A percentile compares a stretch with the other conserved stretches of the same genome.
These are phyloP conservation scores for Hydractinia echinata DNA, from an alignment of 30 jellyfish, hydroid and myxozoan genomes.

Conservation along the genomic window DNA sequence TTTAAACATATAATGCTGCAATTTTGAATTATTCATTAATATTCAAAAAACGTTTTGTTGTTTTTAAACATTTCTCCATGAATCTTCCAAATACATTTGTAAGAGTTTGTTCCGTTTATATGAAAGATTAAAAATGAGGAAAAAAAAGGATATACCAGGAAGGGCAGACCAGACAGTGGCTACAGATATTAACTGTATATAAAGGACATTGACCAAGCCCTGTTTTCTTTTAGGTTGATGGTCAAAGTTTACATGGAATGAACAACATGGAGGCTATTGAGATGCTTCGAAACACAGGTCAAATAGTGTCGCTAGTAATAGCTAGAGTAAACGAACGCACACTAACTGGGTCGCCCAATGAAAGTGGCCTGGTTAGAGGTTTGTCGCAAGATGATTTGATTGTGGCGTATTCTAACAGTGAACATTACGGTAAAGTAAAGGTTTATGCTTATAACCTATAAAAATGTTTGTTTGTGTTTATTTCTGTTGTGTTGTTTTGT, in stretches of 20 bases:
- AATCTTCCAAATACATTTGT: no score
- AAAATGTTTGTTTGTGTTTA: neutral
- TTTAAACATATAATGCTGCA: no score
- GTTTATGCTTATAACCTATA: neutral
- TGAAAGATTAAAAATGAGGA: neutral
- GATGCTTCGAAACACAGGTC: slow-evolving; percentile 66
- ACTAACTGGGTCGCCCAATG: neutral
- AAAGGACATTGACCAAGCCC: neutral
- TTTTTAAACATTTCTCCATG: no score
- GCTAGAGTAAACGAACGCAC: slow-evolving; percentile 71
- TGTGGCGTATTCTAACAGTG: slow-evolving; percentile 24
- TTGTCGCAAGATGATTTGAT: slow-evolving; percentile 35
- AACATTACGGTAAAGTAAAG: slow-evolving; percentile 17
- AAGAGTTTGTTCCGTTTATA: no score
- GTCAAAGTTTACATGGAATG: slow-evolving; percentile 74
- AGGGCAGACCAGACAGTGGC: no score
- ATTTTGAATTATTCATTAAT: no score
- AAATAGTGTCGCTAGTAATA: slow-evolving; percentile 63
- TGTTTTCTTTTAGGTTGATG: slow-evolving; percentile 64
- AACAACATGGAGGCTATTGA: slow-evolving; percentile 88
- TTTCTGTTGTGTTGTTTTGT: neutral
- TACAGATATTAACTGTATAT: no score
- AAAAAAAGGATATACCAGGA: neutral
- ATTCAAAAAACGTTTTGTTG: no score
- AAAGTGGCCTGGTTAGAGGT: slow-evolving; percentile 37